Base-by-base conservation (phyloP, 2,888 invertebrate genomes). In the Yponomeuta malinellus region DNA sequence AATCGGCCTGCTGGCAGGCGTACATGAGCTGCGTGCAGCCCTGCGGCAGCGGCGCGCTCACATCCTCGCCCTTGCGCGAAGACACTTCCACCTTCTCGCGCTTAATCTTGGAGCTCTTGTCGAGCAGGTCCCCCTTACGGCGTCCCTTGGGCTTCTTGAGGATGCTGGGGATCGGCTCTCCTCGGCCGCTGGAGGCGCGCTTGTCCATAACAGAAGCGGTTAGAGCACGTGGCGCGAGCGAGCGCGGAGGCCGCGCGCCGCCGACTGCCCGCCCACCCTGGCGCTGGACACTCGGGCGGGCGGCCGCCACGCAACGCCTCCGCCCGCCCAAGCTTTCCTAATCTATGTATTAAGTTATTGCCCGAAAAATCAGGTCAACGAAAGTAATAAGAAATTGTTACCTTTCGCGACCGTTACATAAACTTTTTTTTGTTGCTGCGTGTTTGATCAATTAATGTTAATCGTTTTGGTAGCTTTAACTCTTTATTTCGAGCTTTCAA, bases 1-100 rank as follows among this genome's bases (percentile, higher is more conserved):
- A 95, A 90, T 96, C 95, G 70, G 96, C 96, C 85, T 97, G 97
- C 88, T 97, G 97, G 84, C 97, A 97, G 79, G 97, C 97, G 91
- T 97, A 96, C 97, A 98, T 97, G 82, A 98, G 94, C 78, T 95
- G 94, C 75, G 97, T 96, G 86, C 97, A 96, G 80, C 97, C 96
- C 81, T 93, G 93, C 76, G 92, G 92, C 78, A 94, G 86, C 78
- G 89, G 86, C 72, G 86, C 80, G 79, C 78, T 86, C 79, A 84
- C 89, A 86, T 88, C 87, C 73, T 82, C 83, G 69, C 77, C 77
- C 76, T 83, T 88, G 78, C 83, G 88, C 23, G 69, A 70, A 12
- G 83, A 76, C 70, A 82, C 82, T 76, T 85, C 87, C 79, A 83
- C 84, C 81, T 87, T 90, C 79, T 91, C 91, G 12, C 87, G 85